Evolutionary conservation across 1,140 invertebrate genomes (phyloP), one percentile per base, ranked within the genome.

Genomic region (Nephila pilipes): DNA sequence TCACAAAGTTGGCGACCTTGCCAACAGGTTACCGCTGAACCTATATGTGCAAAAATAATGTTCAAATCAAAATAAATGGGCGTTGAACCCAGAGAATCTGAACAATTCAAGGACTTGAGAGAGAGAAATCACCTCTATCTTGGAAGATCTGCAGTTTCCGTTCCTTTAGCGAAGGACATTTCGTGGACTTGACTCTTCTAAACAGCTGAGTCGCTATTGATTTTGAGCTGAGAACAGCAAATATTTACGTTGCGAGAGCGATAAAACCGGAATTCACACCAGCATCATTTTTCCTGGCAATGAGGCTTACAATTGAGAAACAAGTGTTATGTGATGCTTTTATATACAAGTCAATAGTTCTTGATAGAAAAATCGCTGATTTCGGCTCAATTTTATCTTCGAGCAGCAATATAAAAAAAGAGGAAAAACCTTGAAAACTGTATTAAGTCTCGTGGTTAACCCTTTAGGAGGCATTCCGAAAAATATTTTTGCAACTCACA

Each of bases 191-290:
- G 69, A 32, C 32, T 75, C 69, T 65, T n/a, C 63, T 12, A 29
- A 65, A 65, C n/a, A 65, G 63, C 25, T 75, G 69, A 75, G 29
- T 75, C 65, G 69, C 29, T 75, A 75, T 75, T 75, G 69, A 75
- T 32, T 75, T 65, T 75, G 14, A 36, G 69, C 69, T 36, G 29
- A 75, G 69, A 36, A 18, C 25, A 75, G 69, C 69, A 75, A 75
- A 75, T 75, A 75, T 75, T 75, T 75, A 75, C 69, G 69, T 32
- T 32, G 69, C 14, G 32, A 75, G 29, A 75, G 29, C 14, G 69
- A 75, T 75, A 75, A 75, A 36, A 69, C 10, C 0, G 29, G 29
- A 36, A 36, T 18, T 18, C 29, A 36, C 69, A 20, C 69, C 14
- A 75, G 29, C 69, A 75, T 18, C 69, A 60, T 60, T 22, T 60